Evolutionary conservation across 2,888 invertebrate genomes (phyloP), one percentile per base, ranked within the genome.

Genomic region (Heliothis peltigera): DNA sequence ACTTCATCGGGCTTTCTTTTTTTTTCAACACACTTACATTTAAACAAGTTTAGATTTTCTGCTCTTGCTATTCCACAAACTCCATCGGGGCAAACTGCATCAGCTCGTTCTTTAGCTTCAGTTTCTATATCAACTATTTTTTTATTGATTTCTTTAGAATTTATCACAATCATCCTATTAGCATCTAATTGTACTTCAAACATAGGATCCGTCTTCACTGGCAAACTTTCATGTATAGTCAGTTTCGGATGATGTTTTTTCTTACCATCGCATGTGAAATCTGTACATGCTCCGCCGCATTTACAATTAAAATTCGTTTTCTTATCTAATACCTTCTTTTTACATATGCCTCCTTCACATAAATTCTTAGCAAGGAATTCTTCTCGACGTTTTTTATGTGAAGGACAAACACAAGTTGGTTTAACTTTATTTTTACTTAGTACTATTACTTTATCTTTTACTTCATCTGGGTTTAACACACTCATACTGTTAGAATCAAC

Each of bases 141-240:
- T 21, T 80, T 61, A 67, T 70, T 51, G 22, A 88, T 78, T 81
- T 89, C 85, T 18, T 80, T 63, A 6, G 82, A 60, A 77, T 90
- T 90, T 18, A 87, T 64, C 46, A 89, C 75, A 60, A 82, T 80
- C 86, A 89, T 87, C 39, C 77, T 77, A 32, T 83, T 77, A 25
- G 76, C 61, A 66, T 89, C 85, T 42, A 90, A 68, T 46, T 83
- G 76, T 19, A 89, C 68, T 63, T 77, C 81, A 69, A 82, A 77
- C 43, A 81, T 64, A 17, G 80, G 81, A 18, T 28, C 49, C 22
- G 49, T 19, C 25, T 46, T n/a, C 22, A 15, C 44, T 35, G 21
- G 18, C 19, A 28, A 17, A n/a, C 47, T 54, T 25, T 28, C 39
- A 22, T 19, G 21, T 18, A 47, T 7, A 17, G 67, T 57, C 8